Base-by-base conservation (phyloP, 2,797 vertebrate genomes). In the Ispidina picta region DNA sequence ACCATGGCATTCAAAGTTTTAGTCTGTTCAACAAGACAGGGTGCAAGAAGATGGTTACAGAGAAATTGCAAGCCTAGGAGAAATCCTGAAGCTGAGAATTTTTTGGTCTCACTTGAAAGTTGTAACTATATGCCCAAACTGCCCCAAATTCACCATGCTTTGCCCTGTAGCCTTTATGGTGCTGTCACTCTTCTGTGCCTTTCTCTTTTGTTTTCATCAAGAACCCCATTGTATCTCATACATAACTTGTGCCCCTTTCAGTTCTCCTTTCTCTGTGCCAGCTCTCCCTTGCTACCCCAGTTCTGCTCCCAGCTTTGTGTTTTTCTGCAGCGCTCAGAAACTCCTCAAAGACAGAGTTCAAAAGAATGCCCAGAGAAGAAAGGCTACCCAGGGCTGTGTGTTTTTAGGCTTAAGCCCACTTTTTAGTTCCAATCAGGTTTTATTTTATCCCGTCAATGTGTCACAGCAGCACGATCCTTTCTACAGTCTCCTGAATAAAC, bases 321-420 rank as follows among this genome's bases (percentile, higher is more conserved):
- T 88, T 87, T 87, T 81, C 6, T 4, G 39, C 66, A 88, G n/a
- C 12, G 6, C 52, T 91, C 54, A 75, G 62, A 80, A 90, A 37
- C 39, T 60, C 26, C 73, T 86, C 70, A 92, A 87, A 94, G 55
- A 8, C 44, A 71, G n/a, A 87, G 52, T 83, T 93, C 63, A 59
- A 85, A 95, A 83, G 48, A 87, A 80, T 83, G 31, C 52, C 23
- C 58, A 79, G 49, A 88, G 52, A 88, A 89, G 37, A 92, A 92
- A 95, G 31, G n/a, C 69, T 91, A 89, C 74, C 41, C 37, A 76
- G 41, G 35, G 35, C 68, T 82, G 55, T 26, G 29, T 6, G 3
- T 91, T 92, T 95, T 26, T 88, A 28, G 5, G 68, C 69, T 82
- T 83, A 86, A 86, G 56, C 52, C 70, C 37, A 56, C 28, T 77